phyloP scores from a whole-genome alignment of 64 coral and sea anemone genomes.

The Stichodactyla helianthus region DNA sequence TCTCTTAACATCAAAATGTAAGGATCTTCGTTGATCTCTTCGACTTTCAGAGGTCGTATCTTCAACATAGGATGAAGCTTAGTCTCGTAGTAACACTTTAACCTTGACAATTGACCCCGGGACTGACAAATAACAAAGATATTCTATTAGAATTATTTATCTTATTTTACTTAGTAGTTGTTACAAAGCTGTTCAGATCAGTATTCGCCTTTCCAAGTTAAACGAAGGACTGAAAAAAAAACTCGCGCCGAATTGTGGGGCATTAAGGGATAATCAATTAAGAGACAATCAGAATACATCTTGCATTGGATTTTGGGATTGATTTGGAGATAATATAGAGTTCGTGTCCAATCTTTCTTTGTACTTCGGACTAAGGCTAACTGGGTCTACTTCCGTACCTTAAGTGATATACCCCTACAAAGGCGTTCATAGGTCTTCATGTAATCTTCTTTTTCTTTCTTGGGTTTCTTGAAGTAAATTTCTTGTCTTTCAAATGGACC shows the following conservation, averaged over 20 bases:
- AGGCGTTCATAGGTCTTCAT: conserved; percentile 36
- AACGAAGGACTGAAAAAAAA: too few species aligned
- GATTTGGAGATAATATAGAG: too few species aligned
- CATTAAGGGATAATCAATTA: too few species aligned
- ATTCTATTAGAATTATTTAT: too few species aligned
- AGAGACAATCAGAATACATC: too few species aligned
- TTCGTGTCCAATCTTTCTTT: neutral
- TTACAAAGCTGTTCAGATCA: too few species aligned
- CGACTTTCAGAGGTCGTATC: conserved; percentile 44
- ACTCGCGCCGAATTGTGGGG: too few species aligned
- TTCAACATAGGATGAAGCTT: conserved; percentile 28
- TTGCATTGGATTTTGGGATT: too few species aligned
- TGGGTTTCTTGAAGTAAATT: neutral
- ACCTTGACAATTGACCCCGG: conserved; percentile 16
- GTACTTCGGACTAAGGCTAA: neutral
- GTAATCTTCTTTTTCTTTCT: conserved; percentile 16
- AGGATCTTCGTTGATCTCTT: conserved; percentile 29
- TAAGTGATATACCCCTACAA: conserved; percentile 37
- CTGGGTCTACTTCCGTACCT: conserved; percentile 10
- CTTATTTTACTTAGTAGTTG: too few species aligned
- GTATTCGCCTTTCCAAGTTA: too few species aligned
- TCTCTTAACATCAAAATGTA: conserved; percentile 41
- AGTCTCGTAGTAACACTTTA: conserved; percentile 39
- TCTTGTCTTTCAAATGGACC: neutral
- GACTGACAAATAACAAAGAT: conserved; percentile 12